Evolutionary conservation across 2,797 vertebrate species (phyloP).

Genomic region (Pangasius mekongensis): DNA sequence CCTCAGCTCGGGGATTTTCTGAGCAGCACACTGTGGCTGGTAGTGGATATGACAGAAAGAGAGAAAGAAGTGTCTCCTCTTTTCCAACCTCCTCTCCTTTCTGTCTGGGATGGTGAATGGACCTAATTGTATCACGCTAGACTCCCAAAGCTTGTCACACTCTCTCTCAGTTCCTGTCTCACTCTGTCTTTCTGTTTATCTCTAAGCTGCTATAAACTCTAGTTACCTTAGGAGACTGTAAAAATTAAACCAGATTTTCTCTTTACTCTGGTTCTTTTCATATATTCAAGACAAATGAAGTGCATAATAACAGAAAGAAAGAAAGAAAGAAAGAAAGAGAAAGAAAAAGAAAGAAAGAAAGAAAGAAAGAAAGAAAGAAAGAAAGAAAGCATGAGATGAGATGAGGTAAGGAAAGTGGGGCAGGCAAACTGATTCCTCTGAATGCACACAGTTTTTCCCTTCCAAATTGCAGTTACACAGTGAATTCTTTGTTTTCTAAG

Average conservation of each 20-base stretch:
- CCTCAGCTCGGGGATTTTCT: neutral
- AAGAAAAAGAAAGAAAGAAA: neutral
- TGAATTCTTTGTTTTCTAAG: conserved; percentile 28
- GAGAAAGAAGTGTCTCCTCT: conserved; percentile 18
- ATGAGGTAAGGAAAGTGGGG: conserved; percentile 65
- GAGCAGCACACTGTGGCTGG: conserved; percentile 15
- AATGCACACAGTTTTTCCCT: conserved; percentile 47
- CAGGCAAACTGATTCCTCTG: conserved; percentile 65
- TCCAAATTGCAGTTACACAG: conserved; percentile 29
- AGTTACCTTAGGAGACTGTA: neutral
- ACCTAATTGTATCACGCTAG: conserved; percentile 18
- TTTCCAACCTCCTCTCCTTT: neutral
- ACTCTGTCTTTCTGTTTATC: neutral
- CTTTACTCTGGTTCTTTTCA: neutral
- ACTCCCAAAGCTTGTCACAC: neutral
- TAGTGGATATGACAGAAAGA: conserved; percentile 7
- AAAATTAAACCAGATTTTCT: neutral
- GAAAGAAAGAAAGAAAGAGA: neutral
- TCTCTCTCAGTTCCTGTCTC: neutral
- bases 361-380: neutral
- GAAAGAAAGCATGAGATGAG: conserved; percentile 5
- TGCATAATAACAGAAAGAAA: neutral
- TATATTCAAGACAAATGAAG: neutral
- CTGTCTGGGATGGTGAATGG: conserved; percentile 32
- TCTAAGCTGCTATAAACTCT: neutral